Percentiles rank a stretch among this genome's conserved stretches.
These are phyloP conservation scores for Ceyx melanurus DNA, from an alignment of 2,113 vertebrate species.

Conservation along the genomic window DNA sequence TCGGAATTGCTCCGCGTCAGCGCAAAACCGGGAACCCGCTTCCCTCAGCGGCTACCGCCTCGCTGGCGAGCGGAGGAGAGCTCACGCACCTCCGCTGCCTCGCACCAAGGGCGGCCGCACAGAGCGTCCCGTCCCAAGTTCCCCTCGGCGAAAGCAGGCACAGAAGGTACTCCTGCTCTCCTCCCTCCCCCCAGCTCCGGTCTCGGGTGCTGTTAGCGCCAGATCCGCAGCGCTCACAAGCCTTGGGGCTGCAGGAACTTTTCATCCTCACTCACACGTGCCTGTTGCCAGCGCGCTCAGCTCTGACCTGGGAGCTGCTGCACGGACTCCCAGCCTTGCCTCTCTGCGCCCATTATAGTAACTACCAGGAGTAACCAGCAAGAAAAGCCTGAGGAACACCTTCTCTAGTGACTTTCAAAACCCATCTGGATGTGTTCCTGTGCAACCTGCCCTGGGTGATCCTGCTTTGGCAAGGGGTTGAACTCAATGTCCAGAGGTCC, in stretches of 20 bases:
- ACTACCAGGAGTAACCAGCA: neutral
- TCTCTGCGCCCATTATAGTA: neutral
- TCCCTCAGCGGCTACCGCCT: neutral
- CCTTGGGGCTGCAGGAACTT: rapidly evolving
- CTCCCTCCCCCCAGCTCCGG: rapidly evolving
- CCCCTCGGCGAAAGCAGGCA: rapidly evolving
- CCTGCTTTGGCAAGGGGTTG: no score
- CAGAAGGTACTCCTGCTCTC: neutral
- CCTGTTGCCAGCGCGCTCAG: neutral
- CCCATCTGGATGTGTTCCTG: no score
- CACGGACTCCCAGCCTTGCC: rapidly evolving
- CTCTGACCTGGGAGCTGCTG: rapidly evolving
- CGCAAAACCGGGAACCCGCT: neutral
- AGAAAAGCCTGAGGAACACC: neutral
- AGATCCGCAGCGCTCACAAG: rapidly evolving
- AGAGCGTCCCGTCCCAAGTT: rapidly evolving
- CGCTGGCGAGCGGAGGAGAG: neutral
- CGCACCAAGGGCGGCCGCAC: rapidly evolving
- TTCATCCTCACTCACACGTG: neutral
- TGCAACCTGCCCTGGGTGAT: no score
- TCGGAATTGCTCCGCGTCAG: rapidly evolving
- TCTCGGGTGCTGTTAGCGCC: neutral
- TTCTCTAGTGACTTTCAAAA: no score
- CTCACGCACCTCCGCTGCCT: rapidly evolving
- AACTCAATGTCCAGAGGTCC: no score